phyloP scores from a whole-genome alignment of 2,797 vertebrate genomes.

The Sciurus carolinensis region DNA sequence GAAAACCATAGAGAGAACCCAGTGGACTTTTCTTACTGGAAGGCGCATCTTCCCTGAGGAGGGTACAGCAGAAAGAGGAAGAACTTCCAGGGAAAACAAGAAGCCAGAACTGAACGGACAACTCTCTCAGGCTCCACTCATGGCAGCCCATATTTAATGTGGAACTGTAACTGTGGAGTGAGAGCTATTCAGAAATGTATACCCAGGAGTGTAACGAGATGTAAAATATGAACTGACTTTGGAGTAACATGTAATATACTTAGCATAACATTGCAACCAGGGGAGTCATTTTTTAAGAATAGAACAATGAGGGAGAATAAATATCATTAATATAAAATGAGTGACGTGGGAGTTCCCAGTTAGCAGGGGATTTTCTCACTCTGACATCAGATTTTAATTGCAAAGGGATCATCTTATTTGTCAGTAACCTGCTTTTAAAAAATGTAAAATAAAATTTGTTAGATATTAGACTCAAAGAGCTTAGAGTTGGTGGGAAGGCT shows the following conservation, averaged over 20 bases:
- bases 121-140: background rate
- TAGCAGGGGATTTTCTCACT: constrained; percentile 77
- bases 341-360: constrained; percentile 73
- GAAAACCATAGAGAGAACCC: constrained; percentile 46
- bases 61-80: background rate
- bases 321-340: constrained; percentile 74
- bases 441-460: constrained; percentile 72
- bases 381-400: constrained; percentile 77
- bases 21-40: constrained; percentile 40
- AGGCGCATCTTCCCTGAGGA: constrained; percentile 20
- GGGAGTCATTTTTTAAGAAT: constrained; percentile 78
- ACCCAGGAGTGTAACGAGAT: constrained; percentile 63
- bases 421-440: constrained; percentile 69
- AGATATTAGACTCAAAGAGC: constrained; percentile 42
- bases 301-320: constrained; percentile 74
- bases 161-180: constrained; percentile 70
- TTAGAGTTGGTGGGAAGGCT: background rate
- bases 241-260: constrained; percentile 82
- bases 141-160: constrained; percentile 77
- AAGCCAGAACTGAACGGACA: constrained; percentile 40
- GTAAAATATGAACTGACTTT: constrained; percentile 83
- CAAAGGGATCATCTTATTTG: constrained; percentile 62
- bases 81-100: constrained; percentile 71
- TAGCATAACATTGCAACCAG: constrained; percentile 83
- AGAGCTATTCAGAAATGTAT: constrained; percentile 77